Base-by-base conservation (phyloP, 2,888 invertebrate species). In the Erynnis tages region DNA sequence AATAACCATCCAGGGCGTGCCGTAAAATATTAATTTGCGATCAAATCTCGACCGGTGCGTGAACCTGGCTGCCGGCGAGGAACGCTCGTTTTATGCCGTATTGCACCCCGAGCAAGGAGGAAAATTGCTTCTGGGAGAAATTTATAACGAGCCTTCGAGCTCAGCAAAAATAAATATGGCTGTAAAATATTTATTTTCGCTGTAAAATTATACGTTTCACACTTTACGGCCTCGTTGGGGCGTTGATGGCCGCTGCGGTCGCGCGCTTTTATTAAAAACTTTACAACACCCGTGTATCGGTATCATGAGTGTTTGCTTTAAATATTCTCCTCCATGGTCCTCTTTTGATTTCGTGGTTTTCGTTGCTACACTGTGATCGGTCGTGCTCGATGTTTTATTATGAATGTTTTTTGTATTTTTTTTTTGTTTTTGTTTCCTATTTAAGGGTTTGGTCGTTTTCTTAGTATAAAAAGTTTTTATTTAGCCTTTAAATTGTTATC, bases 121-220 rank as follows among this genome's bases (percentile, higher is more conserved):
- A 55, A 64, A 70, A 76, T 73, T 72, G 71, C 68, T 65, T 67
- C 61, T 63, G 67, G 63, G 67, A 62, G 67, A 71, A 71, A 74
- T 70, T 72, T 76, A 72, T 72, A 61, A 54, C 54, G 58, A 58
- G 50, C 38, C 56, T 53, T 54, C 34, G 25, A 5, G 23, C 49
- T 41, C 49, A 17, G 41, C 41, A 41, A 49, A 49, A 49, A 49
- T 49, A 49, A 49, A 49, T 49, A 49, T 34, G 25, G 14, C 32
- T 21, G 46, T 44, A 47, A 38, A 46, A 46, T 40, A 53, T 47
- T 53, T 53, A 49, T 49, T 49, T 49, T 27, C 16, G 41, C 41
- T 40, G 41, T 49, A 41, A 49, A 49, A 34, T 49, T 41, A 49
- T 41, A 49, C 27, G 34, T 49, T 49, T 25, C 21, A 27, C 25